phyloP scores from a whole-genome alignment of 1,140 invertebrate genomes.

The Nephila pilipes region DNA sequence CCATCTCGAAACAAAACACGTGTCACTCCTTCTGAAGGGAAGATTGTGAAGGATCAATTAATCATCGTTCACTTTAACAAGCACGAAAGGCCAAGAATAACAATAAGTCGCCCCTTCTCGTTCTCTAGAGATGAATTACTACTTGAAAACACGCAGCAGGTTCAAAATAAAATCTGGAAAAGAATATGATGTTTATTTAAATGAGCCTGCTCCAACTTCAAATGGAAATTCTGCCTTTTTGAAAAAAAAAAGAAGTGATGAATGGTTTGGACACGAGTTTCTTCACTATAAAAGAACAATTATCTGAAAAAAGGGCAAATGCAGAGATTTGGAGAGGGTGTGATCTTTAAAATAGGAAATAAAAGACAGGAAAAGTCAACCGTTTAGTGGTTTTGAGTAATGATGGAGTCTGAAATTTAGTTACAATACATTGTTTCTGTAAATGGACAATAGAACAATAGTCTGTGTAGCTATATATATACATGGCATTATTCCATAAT shows the following conservation, averaged over 20 bases:
- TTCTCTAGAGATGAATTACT: slow-evolving; percentile 26
- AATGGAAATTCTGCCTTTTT: slow-evolving; percentile 22
- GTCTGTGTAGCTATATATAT: too few species aligned
- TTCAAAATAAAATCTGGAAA: slow-evolving; percentile 36
- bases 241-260: not conserved
- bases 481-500: too few species aligned
- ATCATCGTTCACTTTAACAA: slow-evolving; percentile 44
- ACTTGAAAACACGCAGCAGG: not conserved
- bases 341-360: too few species aligned
- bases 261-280: slow-evolving; percentile 13
- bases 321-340: too few species aligned
- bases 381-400: too few species aligned
- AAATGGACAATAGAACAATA: too few species aligned
- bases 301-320: not conserved
- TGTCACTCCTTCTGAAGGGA: not conserved
- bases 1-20: not conserved
- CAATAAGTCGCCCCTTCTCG: slow-evolving; percentile 28
- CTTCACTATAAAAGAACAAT: not conserved
- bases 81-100: not conserved
- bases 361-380: too few species aligned
- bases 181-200: slow-evolving; percentile 64
- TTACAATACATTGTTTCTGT: too few species aligned
- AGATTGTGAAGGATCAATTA: slow-evolving; percentile 33
- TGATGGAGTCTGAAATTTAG: too few species aligned
- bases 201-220: slow-evolving; percentile 19